These are phyloP conservation scores for Rosalia funebris DNA, from an alignment of 2,888 invertebrate genomes.

Conservation along the genomic window DNA sequence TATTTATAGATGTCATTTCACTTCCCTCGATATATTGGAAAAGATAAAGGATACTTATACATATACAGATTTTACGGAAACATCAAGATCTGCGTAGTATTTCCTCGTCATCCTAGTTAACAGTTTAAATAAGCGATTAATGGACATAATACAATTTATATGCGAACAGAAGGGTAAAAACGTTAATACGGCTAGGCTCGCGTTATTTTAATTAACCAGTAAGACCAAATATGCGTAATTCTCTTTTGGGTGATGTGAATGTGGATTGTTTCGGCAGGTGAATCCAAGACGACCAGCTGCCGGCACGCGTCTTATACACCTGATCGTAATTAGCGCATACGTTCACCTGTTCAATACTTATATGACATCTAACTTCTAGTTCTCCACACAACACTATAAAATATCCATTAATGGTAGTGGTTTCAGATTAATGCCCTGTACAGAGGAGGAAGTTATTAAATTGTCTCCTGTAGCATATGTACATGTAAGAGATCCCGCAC, in stretches of 20 bases:
- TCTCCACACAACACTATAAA: constrained; percentile 21
- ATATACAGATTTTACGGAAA: too few relatives aligned
- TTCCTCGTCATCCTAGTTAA: too few relatives aligned
- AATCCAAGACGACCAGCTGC: constrained; percentile 57
- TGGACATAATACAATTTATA: too few relatives aligned
- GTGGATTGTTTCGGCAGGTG: constrained; percentile 59
- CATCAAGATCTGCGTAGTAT: too few relatives aligned
- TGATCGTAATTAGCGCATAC: constrained; percentile 61
- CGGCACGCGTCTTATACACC: constrained; percentile 62
- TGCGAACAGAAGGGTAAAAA: too few relatives aligned
- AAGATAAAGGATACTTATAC: too few relatives aligned
- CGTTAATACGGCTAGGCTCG: not conserved
- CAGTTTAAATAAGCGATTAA: too few relatives aligned
- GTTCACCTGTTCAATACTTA: constrained; percentile 60
- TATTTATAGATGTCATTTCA: too few relatives aligned
- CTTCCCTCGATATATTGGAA: too few relatives aligned
- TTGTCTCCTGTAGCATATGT: constrained; percentile 2
- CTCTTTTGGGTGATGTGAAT: constrained; percentile 39
- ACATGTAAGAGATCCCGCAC: not conserved
- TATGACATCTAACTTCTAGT: constrained; percentile 48
- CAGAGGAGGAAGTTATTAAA: constrained; percentile 22
- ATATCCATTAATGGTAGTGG: constrained; percentile 21
- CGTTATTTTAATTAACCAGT: constrained; percentile 18
- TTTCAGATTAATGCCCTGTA: constrained; percentile 14
- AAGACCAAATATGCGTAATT: constrained; percentile 33